These are phyloP conservation scores for Trematomus loennbergii DNA, from an alignment of 2,113 vertebrate species.

Conservation along the genomic window DNA sequence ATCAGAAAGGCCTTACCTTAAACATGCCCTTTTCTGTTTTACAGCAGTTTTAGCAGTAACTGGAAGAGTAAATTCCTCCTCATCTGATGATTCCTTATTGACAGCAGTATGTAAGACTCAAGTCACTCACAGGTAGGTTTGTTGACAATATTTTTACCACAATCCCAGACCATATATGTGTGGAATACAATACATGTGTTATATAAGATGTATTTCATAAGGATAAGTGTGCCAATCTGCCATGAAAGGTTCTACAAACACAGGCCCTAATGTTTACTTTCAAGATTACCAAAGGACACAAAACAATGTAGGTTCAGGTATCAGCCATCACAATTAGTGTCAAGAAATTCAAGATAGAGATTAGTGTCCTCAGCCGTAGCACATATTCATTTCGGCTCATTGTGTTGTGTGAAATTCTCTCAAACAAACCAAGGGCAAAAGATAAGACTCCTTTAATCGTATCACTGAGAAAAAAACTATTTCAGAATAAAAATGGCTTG, in stretches of 20 bases:
- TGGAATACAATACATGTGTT: not conserved
- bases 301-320: conserved; percentile 9
- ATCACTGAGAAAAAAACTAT: conserved; percentile 23
- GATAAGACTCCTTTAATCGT: conserved; percentile 31
- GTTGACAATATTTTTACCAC: not conserved
- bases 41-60: too few species aligned
- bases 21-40: too few species aligned
- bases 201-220: not conserved
- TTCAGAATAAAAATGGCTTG: conserved; percentile 11
- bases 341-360: conserved; percentile 28
- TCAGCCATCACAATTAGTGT: conserved; percentile 25
- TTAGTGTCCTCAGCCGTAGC: conserved; percentile 16
- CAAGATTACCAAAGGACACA: conserved; percentile 32
- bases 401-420: conserved; percentile 13
- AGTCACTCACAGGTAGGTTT: conserved; percentile 11
- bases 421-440: conserved; percentile 35
- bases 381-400: conserved; percentile 19
- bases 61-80: conserved; percentile 23
- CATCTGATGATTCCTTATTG: conserved; percentile 30
- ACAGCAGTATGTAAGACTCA: conserved; percentile 16
- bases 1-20: too few species aligned
- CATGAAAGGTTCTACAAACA: not conserved
- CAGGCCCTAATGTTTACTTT: conserved; percentile 3
- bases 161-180: not conserved
- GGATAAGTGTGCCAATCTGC: not conserved